phyloP scores from a whole-genome alignment of 2,113 vertebrate genomes.

The Melanerpes aurifrons region DNA sequence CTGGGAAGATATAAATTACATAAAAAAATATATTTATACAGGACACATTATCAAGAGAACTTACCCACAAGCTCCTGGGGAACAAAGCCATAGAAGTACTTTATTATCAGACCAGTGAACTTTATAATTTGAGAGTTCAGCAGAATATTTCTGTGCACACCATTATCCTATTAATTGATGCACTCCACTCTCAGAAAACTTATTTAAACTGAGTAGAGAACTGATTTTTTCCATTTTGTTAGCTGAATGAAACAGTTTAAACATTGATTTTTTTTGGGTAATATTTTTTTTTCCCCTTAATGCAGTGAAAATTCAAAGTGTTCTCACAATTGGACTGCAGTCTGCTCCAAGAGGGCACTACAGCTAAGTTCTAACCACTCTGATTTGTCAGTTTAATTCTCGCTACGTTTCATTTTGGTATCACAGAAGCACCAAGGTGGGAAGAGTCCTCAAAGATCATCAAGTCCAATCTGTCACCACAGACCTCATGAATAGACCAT shows the following conservation, averaged over 20 bases:
- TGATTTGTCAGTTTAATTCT: background rate
- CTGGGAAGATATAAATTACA: background rate
- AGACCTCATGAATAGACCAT: too few species aligned
- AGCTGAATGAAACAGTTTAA: background rate
- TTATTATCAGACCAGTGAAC: constrained; percentile 1
- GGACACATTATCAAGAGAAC: background rate
- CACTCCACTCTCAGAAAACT: background rate
- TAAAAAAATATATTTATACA: background rate
- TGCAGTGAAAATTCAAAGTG: background rate
- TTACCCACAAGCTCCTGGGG: background rate
- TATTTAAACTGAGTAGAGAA: background rate
- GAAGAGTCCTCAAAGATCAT: too few species aligned
- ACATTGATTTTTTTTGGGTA: background rate
- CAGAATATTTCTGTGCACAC: background rate
- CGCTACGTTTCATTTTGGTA: background rate
- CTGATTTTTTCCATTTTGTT: background rate
- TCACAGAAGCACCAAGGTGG: too few species aligned
- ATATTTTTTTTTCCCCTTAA: background rate
- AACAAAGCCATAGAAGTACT: background rate
- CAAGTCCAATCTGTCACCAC: too few species aligned
- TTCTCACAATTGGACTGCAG: background rate
- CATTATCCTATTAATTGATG: background rate
- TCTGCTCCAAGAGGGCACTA: background rate
- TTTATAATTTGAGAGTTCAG: constrained; percentile 1
- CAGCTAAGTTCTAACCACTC: background rate